Percentiles rank a stretch among this genome's conserved stretches.
phyloP scores from a whole-genome alignment of 1,140 invertebrate genomes.

The Aphelinus certus region DNA sequence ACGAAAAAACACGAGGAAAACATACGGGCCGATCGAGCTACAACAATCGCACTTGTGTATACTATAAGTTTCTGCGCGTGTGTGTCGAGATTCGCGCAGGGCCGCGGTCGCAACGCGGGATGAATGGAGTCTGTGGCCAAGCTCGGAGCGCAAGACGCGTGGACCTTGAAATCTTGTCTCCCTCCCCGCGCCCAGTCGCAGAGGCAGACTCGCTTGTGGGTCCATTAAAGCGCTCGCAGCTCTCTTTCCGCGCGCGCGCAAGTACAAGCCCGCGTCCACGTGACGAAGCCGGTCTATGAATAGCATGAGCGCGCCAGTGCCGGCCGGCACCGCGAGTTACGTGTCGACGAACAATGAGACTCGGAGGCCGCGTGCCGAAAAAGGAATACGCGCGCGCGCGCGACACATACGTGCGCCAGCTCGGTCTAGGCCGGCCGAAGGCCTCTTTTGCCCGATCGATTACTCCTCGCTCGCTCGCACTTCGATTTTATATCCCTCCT shows the following conservation, averaged over 20 bases:
- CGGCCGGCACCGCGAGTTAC: background rate
- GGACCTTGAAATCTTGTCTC: constrained; percentile 10
- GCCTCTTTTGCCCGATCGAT: too few species aligned
- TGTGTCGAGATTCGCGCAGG: background rate
- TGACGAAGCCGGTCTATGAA: constrained; percentile 10
- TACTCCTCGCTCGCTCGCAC: too few species aligned
- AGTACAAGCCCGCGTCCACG: constrained; percentile 7
- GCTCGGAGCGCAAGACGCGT: too few species aligned
- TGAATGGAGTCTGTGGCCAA: background rate
- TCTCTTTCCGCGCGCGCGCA: background rate
- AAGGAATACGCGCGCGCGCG: too few species aligned
- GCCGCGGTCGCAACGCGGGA: background rate
- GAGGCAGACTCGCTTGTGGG: constrained; percentile 6
- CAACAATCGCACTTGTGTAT: too few species aligned
- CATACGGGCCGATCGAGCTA: too few species aligned
- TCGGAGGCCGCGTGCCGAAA: too few species aligned
- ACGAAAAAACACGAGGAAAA: too few species aligned
- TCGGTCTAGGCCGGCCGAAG: too few species aligned
- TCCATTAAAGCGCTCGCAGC: constrained; percentile 18
- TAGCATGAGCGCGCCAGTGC: background rate
- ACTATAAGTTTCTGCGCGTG: background rate
- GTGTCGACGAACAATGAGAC: constrained; percentile 20
- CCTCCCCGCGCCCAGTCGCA: too few species aligned
- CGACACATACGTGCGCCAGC: too few species aligned
- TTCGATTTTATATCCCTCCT: too few species aligned